Conservation (phyloP, 2,888 invertebrate species). For the Scaptodrosophila latifasciaeformis region DNA sequence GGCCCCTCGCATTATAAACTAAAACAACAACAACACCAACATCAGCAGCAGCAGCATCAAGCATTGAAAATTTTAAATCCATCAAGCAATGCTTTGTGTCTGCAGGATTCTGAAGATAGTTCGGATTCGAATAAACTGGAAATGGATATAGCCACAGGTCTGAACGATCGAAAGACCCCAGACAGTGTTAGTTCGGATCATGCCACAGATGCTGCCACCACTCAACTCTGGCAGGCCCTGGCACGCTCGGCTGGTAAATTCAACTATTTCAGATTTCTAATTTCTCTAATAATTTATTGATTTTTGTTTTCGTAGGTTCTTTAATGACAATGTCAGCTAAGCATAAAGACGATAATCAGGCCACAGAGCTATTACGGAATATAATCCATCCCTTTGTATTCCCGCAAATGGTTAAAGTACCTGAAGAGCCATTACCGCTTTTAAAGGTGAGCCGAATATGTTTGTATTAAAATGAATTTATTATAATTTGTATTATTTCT, state of each 20-base stretch:
- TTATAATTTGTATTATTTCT: background rate
- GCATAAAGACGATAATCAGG: constrained; percentile 79
- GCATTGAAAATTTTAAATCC: background rate
- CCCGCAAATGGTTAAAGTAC: constrained; percentile 75
- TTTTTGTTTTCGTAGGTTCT: no score
- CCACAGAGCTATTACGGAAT: constrained; percentile 84
- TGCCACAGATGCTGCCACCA: constrained; percentile 74
- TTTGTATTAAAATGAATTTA: constrained; percentile 1
- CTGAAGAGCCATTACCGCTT: constrained; percentile 73
- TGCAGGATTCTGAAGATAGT: constrained; percentile 76
- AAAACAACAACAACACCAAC: no score
- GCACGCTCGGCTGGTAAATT: constrained; percentile 73
- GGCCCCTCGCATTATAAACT: constrained; percentile 38
- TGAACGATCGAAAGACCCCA: constrained; percentile 64
- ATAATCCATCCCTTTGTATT: constrained; percentile 85
- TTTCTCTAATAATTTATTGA: background rate
- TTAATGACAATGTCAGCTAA: constrained; percentile 51
- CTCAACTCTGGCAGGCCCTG: constrained; percentile 75
- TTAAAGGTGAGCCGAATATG: constrained; percentile 66
- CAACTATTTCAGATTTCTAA: background rate
- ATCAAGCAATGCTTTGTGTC: constrained; percentile 42
- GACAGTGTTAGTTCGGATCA: constrained; percentile 74
- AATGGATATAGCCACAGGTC: constrained; percentile 51
- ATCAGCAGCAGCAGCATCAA: no score
- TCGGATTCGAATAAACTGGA: constrained; percentile 77